Evolutionary conservation across 2,113 vertebrate species (phyloP), one percentile per base, ranked within the genome.

Genomic region (Spea multiplicata): DNA sequence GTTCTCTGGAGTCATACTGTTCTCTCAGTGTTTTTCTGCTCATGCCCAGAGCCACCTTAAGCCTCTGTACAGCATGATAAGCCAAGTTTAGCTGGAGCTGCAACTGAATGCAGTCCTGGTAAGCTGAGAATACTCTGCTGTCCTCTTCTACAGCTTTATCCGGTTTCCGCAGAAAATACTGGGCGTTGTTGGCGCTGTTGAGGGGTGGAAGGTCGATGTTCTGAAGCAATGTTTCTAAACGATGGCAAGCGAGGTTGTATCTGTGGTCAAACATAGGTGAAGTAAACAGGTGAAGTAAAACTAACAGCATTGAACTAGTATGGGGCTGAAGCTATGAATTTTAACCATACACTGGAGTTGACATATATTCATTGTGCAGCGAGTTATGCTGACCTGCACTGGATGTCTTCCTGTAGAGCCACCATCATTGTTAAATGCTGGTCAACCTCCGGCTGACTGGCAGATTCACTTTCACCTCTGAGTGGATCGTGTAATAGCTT

Each of bases 71-170:
- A 0, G 97, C 96, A 75, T 99, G 95, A 86, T 99, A 96, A 76
- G 97, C 96, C 88, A 99, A 90, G 88, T 99, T 99, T 44, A 99
- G 92, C 59, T 99, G 97, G 82, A 99, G 94, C 82, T 99, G 97
- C 50, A 99, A 92, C 87, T 99, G 97, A 86, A 97, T 96, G 86
- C 97, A 99, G 86, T 99, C 97, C 84, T 99, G 97, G 84, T 99
- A 98, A 73, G 97, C 97, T 30, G 97, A 98, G 91, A 98, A 99
- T 2, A 99, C 97, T 9, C 96, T 93, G 81, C 95, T 95, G 80
- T 99, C 97, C 89, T 99, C 97, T 81, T 99, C 97, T 13, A 99
- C 96, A 17, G 97, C 97, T 82, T 99, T 99, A 89, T 99, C 97
- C 1, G 97, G 97, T 84, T 99, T 99, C 46, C 97, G 88, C 83